Evolutionary conservation across 1,140 invertebrate species (phyloP).

Genomic region (Dufourea novaeangliae): DNA sequence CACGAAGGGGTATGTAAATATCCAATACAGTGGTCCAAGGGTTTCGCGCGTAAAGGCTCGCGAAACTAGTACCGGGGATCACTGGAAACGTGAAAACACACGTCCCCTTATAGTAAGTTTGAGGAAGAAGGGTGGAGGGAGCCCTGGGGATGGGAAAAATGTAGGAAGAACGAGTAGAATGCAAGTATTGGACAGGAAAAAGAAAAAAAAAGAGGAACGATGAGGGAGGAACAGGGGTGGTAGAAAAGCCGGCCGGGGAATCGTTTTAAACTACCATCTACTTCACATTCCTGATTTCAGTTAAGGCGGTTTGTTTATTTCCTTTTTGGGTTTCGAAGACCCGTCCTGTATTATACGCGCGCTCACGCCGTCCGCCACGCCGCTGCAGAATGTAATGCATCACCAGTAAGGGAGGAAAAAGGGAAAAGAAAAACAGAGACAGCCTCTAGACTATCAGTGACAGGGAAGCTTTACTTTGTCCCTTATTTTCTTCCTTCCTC

Average conservation of each 20-base stretch:
- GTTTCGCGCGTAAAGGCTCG: constrained; percentile 31
- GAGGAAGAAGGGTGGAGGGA: no score
- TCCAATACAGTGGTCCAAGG: constrained; percentile 25
- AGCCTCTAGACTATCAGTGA: constrained; percentile 49
- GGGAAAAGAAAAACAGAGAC: neutral
- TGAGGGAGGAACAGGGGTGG: no score
- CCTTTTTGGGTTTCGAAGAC: constrained; percentile 62
- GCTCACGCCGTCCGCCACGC: no score
- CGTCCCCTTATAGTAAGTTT: neutral
- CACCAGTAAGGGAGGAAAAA: constrained; percentile 25
- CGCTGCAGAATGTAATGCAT: constrained; percentile 58
- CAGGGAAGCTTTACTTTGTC: constrained; percentile 35
- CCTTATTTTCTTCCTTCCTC: constrained; percentile 57
- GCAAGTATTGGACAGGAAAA: constrained; percentile 37
- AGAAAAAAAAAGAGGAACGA: no score
- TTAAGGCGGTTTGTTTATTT: constrained; percentile 73
- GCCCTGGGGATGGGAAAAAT: neutral
- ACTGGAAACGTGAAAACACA: constrained; percentile 20
- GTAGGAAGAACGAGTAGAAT: constrained; percentile 30
- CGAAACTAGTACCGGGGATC: constrained; percentile 16
- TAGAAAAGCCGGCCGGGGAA: constrained; percentile 49
- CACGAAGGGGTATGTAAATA: constrained; percentile 43
- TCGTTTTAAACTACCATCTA: constrained; percentile 76
- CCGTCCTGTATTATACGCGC: constrained; percentile 53
- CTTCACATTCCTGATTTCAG: constrained; percentile 76